These are phyloP conservation scores for Spatula clypeata DNA, from an alignment of 2,797 vertebrate species.

Conservation along the genomic window DNA sequence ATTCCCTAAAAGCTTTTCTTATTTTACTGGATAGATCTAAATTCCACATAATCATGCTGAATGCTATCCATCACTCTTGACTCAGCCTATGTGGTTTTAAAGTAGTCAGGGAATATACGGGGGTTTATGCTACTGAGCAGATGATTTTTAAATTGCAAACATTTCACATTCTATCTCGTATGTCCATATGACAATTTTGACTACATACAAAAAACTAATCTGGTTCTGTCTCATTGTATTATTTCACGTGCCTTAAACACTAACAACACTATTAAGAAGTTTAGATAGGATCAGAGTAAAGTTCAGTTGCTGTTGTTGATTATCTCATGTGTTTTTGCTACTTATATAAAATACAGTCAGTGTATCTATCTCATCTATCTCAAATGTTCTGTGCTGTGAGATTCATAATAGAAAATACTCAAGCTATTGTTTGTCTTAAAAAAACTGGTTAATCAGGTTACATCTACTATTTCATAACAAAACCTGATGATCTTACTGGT, in stretches of 20 bases:
- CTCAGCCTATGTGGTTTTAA: background rate
- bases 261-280: background rate
- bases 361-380: background rate
- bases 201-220: background rate
- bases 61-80: background rate
- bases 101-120: background rate
- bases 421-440: background rate
- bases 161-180: background rate
- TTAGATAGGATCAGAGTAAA: slow-evolving; percentile 12
- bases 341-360: background rate
- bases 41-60: background rate
- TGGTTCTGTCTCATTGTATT: background rate
- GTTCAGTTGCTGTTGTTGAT: background rate
- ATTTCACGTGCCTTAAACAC: background rate
- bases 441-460: background rate
- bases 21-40: background rate
- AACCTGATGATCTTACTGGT: background rate
- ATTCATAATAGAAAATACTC: background rate
- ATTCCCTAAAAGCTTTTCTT: slow-evolving; percentile 4
- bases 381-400: background rate
- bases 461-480: background rate
- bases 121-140: background rate
- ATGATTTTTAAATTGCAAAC: background rate
- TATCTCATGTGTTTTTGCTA: background rate
- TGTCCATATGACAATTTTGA: background rate